Base-by-base conservation (phyloP, 2,797 vertebrate species). In the Xenentodon cancila region DNA sequence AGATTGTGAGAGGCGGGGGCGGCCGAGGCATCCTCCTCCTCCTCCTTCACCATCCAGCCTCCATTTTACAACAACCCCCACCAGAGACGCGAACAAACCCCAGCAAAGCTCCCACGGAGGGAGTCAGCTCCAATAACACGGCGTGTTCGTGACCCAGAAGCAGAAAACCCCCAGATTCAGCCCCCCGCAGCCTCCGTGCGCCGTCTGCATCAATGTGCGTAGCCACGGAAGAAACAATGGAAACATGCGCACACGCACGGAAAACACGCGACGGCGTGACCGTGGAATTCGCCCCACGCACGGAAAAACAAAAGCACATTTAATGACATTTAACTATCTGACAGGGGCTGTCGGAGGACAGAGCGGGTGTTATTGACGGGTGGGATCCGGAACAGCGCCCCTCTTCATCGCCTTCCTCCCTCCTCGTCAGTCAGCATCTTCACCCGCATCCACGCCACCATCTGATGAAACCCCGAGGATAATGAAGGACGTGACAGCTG, bases 41-140 rank as follows among this genome's bases (percentile, higher is more conserved):
- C 66, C 47, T 68, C 56, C 25, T 53, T 45, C 49, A 62, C 51
- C 74, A 58, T 54, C 44, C 73, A 76, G 80, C 84, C 85, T 88
- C 88, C 88, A 88, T 89, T 80, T 88, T 89, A 79, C 63, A 75
- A 48, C 71, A 53, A 59, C 54, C 60, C 50, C 3, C 25, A 20
- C 4, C 64, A 1, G 13, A 48, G 13, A 22, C 47, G 37, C 22
- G 22, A 9, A 18, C 27, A 53, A 1, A 43, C 42, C 42, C 42
- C 42, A 43, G 42, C 16, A 43, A 15, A 15, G 42, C 42, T 11
- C 3, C 42, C 40, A 5, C 5, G 25, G 25, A 25, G 25, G 25
- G 25, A 3, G 3, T 3, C 25, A 25, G 25, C 3, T 25, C 5
- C 25, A 25, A 25, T 5, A 5, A 25, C 25, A 25, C 3, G 25